These are phyloP conservation scores for Pollachius pollachius DNA, from an alignment of 2,113 vertebrate genomes.

Conservation along the genomic window DNA sequence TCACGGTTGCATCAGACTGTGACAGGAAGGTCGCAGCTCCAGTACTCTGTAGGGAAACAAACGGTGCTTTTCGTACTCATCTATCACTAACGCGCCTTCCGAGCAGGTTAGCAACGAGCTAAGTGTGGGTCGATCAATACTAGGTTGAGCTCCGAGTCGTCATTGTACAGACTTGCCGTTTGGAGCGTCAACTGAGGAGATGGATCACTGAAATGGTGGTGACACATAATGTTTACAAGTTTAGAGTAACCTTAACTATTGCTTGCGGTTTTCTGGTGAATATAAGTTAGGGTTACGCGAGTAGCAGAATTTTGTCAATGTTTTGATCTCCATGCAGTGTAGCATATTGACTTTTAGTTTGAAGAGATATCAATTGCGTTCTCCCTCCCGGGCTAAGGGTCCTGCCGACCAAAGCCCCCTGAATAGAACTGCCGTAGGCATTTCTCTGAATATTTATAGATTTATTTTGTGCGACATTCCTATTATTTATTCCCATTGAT, in stretches of 20 bases:
- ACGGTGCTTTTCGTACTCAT: too few relatives aligned
- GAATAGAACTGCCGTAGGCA: background rate
- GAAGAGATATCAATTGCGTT: background rate
- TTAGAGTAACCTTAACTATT: background rate
- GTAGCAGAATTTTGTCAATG: constrained; percentile 1
- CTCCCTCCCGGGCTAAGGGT: too few relatives aligned
- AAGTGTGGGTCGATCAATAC: too few relatives aligned
- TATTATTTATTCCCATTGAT: background rate
- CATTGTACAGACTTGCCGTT: too few relatives aligned
- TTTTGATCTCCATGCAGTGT: background rate
- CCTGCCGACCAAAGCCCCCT: too few relatives aligned
- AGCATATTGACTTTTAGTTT: background rate
- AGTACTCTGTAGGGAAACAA: background rate
- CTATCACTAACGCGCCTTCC: too few relatives aligned
- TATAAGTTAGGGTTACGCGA: background rate
- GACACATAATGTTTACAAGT: background rate
- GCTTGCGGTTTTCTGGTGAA: background rate
- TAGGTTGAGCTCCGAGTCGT: too few relatives aligned
- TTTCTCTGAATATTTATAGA: background rate
- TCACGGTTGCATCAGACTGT: too few relatives aligned
- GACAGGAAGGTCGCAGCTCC: background rate
- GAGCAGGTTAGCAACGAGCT: too few relatives aligned
- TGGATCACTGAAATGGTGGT: too few relatives aligned
- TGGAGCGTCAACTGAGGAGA: too few relatives aligned
- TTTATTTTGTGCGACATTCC: background rate